Conservation (phyloP, 2,113 vertebrate genomes). For the Podarcis cretensis region DNA sequence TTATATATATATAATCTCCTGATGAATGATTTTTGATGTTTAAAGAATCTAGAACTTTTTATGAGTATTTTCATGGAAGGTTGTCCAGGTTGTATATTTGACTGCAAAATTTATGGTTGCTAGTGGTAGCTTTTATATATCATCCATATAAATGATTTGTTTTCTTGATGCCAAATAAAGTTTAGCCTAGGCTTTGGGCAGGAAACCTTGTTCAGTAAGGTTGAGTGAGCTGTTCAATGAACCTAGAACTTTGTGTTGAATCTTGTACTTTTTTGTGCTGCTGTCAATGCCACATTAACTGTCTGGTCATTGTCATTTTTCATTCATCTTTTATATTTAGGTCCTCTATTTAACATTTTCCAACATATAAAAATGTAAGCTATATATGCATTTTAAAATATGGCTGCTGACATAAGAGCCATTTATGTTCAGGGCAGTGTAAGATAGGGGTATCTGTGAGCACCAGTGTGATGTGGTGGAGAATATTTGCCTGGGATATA, state of each 20-base stretch:
- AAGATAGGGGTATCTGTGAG: not conserved
- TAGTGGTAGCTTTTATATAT: slow-evolving; percentile 65
- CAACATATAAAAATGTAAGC: slow-evolving; percentile 2
- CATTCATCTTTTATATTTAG: slow-evolving; percentile 4
- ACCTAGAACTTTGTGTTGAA: slow-evolving; percentile 34
- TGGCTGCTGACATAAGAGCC: not conserved
- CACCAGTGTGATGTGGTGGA: not conserved
- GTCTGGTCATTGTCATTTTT: slow-evolving; percentile 35
- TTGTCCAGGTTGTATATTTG: slow-evolving; percentile 59
- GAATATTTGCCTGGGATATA: no score
- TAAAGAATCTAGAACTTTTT: slow-evolving; percentile 56
- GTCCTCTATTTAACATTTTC: not conserved
- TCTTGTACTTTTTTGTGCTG: not conserved
- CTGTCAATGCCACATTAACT: slow-evolving; percentile 31
- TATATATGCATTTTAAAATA: not conserved
- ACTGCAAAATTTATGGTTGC: slow-evolving; percentile 59
- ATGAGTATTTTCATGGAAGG: slow-evolving; percentile 66
- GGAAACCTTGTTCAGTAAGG: slow-evolving; percentile 42
- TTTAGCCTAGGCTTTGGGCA: slow-evolving; percentile 49
- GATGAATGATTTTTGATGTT: slow-evolving; percentile 62
- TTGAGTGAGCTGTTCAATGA: slow-evolving; percentile 41
- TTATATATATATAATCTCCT: slow-evolving; percentile 33
- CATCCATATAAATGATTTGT: slow-evolving; percentile 52
- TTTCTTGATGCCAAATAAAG: slow-evolving; percentile 60
- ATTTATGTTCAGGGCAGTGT: not conserved